phyloP scores from a whole-genome alignment of 2,797 vertebrate genomes.

The Anguilla marmorata region DNA sequence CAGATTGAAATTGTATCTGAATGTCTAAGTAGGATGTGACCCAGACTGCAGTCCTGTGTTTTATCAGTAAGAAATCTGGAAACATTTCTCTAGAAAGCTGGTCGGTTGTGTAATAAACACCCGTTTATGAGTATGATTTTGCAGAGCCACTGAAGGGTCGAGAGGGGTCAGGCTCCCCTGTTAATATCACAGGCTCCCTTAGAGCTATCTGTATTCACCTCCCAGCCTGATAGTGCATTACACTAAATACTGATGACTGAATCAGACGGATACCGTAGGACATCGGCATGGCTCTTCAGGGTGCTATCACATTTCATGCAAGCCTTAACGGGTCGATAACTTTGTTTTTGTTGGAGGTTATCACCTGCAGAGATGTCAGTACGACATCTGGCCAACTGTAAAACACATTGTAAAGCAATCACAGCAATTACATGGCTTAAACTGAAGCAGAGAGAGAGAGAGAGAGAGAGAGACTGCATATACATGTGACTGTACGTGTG shows the following conservation, averaged over 20 bases:
- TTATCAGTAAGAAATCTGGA: neutral
- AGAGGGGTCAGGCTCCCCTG: neutral
- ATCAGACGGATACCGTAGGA: neutral
- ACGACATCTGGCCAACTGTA: conserved; percentile 35
- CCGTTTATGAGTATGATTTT: neutral
- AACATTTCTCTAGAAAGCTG: neutral
- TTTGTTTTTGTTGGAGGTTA: conserved; percentile 43
- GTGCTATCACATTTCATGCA: conserved; percentile 18
- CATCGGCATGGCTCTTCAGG: conserved; percentile 29
- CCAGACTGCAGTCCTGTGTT: neutral
- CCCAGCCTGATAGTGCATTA: conserved; percentile 19
- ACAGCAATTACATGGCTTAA: conserved; percentile 24
- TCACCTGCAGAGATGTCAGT: conserved; percentile 50
- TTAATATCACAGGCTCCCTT: neutral
- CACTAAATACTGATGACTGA: conserved; percentile 10
- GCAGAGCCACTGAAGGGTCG: neutral
- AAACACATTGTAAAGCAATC: conserved; percentile 22
- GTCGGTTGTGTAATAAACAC: neutral
- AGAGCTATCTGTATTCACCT: conserved; percentile 12
- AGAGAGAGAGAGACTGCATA: neutral
- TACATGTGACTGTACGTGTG: conserved; percentile 30
- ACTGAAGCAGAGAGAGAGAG: conserved; percentile 41
- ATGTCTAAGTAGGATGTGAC: neutral
- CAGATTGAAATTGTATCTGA: neutral
- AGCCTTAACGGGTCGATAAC: conserved; percentile 45